These are phyloP conservation scores for Drosophila mayaguana DNA, from an alignment of 2,888 invertebrate species.

Conservation along the genomic window DNA sequence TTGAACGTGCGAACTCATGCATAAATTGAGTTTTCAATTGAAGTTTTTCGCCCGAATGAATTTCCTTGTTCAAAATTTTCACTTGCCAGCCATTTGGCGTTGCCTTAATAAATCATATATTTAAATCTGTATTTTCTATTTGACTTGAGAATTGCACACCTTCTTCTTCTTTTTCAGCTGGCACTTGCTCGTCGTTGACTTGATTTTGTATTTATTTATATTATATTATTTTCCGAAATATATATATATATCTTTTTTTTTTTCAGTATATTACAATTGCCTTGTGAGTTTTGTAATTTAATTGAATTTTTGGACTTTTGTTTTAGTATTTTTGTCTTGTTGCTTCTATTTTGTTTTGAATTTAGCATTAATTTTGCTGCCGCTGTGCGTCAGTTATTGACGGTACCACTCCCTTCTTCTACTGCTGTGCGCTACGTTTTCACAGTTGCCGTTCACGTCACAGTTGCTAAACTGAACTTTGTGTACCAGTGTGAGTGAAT, in stretches of 20 bases:
- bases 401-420: conserved; percentile 86
- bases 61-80: conserved; percentile 3
- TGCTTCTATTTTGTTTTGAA: conserved; percentile 1
- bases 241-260: not conserved
- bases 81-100: not conserved
- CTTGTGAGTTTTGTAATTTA: conserved; percentile 26
- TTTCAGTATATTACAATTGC: conserved; percentile 40
- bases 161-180: conserved; percentile 22
- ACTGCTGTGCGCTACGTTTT: conserved; percentile 73
- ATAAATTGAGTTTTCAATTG: conserved; percentile 57
- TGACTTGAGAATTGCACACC: conserved; percentile 47
- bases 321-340: conserved; percentile 1
- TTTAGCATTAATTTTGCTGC: conserved; percentile 77
- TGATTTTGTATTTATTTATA: conserved; percentile 21
- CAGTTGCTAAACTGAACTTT: conserved; percentile 46
- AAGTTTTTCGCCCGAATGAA: conserved; percentile 25
- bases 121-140: too few species aligned
- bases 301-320: conserved; percentile 56
- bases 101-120: not conserved
- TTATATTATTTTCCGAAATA: not conserved
- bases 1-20: conserved; percentile 63
- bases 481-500: not conserved
- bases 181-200: conserved; percentile 34
- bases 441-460: conserved; percentile 68
- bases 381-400: conserved; percentile 86